Evolutionary conservation across 2,797 vertebrate species (phyloP), one percentile per base, ranked within the genome.

Genomic region (Rhynchotus rufescens): DNA sequence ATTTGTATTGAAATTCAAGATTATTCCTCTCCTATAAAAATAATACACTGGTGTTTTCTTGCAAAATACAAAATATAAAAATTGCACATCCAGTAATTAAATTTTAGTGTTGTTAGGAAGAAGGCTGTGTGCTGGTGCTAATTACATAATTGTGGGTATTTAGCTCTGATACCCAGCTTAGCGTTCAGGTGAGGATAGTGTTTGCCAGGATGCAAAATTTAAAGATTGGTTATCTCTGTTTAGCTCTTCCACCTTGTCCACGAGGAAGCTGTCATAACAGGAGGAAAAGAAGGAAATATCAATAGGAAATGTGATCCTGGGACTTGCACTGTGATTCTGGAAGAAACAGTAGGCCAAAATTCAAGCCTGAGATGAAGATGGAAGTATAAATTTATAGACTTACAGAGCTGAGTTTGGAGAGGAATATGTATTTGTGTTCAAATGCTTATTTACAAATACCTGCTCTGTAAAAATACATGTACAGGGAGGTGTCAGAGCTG

Each of bases 341-440:
- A 86, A 91, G 73, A 79, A 60, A 44, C 56, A 81, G 52, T 14
- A 62, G 69, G 60, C 56, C 44, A 76, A 71, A 81, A 65, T 47
- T 92, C 34, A 56, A 69, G 30, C 64, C 80, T 93, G 23, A 84
- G 73, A 52, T 91, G 79, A 88, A 80, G 69, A 65, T 45, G 77
- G 3, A 10, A 89, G 11, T 69, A 25, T 64, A 16, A 47, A 56
- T 79, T 91, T 84, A 47, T 15, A 84, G 10, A 25, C 11, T 74
- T 84, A n/a, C 10, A 59, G 62, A 40, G 14, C 80, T 80, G 51
- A 44, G 40, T 30, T 78, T 51, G 23, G 62, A 81, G 36, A 49
- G 51, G 61, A 16, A 3, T 9, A 38, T 17, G 10, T 30, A 17
- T 47, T 69, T 56, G 25, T 60, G 7, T 88, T 89, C 38, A 36